Evolutionary conservation across 2,888 invertebrate genomes (phyloP).

Genomic region (Microctonus hyperodae): DNA sequence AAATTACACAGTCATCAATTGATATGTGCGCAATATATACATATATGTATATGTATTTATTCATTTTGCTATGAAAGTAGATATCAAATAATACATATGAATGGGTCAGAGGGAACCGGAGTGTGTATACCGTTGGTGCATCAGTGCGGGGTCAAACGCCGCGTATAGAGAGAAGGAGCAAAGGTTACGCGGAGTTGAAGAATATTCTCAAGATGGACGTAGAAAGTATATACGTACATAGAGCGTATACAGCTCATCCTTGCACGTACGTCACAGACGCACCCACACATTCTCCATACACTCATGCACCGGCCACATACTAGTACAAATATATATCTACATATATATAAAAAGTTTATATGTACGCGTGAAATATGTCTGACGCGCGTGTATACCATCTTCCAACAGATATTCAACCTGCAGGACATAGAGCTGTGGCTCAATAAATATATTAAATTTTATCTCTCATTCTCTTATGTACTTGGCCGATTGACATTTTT

Average conservation of each 20-base stretch:
- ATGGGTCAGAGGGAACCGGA: conserved; percentile 24
- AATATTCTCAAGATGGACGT: conserved; percentile 17
- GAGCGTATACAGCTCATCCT: not conserved
- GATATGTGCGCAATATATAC: no score
- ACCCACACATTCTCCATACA: conserved; percentile 6
- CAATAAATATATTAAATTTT: conserved; percentile 23
- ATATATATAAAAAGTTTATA: not conserved
- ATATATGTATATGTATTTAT: not conserved
- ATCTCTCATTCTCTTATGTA: conserved; percentile 2
- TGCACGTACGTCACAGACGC: not conserved
- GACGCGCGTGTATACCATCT: not conserved
- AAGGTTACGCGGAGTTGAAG: conserved; percentile 20
- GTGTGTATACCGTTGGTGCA: conserved; percentile 26
- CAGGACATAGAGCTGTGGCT: not conserved
- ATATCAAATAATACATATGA: not conserved
- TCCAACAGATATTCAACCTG: conserved; percentile 6
- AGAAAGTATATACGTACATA: conserved; percentile 1
- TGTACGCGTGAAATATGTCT: not conserved
- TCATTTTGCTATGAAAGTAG: not conserved
- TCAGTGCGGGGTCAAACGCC: conserved; percentile 19
- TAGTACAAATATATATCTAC: no score
- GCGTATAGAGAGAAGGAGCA: conserved; percentile 18
- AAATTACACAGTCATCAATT: no score
- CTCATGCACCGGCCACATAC: no score
- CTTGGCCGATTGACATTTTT: conserved; percentile 29